A percentile compares a stretch with the other conserved stretches of the same genome.
phyloP scores from a whole-genome alignment of 2,113 vertebrate genomes.

The Cinclus cinclus region DNA sequence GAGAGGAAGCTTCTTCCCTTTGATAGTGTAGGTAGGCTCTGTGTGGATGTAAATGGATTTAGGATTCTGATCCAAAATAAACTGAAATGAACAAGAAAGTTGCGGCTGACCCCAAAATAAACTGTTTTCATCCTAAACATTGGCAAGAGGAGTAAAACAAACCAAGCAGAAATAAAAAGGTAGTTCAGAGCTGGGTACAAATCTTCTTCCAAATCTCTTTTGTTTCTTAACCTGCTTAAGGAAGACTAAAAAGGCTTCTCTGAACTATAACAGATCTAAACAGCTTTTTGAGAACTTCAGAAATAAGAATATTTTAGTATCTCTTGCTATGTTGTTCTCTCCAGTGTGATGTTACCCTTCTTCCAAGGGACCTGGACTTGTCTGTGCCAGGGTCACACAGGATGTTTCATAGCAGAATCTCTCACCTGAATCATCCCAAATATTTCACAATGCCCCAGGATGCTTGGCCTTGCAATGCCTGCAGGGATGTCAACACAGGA shows the following conservation, averaged over 20 bases:
- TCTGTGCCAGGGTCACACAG: not conserved
- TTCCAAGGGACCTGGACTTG: not conserved
- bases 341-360: fast-evolving
- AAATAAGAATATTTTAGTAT: not conserved
- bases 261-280: not conserved
- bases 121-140: not conserved
- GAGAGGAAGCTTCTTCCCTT: not conserved
- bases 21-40: not conserved
- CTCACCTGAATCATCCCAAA: not conserved
- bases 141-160: not conserved
- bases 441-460: fast-evolving
- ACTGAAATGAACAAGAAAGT: not conserved
- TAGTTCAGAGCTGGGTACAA: not conserved
- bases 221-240: not conserved
- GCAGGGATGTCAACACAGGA: not conserved
- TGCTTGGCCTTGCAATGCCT: not conserved
- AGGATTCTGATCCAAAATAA: not conserved
- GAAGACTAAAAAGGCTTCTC: not conserved
- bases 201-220: not conserved
- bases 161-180: not conserved
- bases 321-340: not conserved
- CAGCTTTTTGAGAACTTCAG: not conserved
- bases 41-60: not conserved
- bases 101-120: not conserved
- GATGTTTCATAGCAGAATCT: not conserved